Evolutionary conservation across 1,140 invertebrate species (phyloP), one percentile per base, ranked within the genome.

Genomic region (Drosophila bipectinata): DNA sequence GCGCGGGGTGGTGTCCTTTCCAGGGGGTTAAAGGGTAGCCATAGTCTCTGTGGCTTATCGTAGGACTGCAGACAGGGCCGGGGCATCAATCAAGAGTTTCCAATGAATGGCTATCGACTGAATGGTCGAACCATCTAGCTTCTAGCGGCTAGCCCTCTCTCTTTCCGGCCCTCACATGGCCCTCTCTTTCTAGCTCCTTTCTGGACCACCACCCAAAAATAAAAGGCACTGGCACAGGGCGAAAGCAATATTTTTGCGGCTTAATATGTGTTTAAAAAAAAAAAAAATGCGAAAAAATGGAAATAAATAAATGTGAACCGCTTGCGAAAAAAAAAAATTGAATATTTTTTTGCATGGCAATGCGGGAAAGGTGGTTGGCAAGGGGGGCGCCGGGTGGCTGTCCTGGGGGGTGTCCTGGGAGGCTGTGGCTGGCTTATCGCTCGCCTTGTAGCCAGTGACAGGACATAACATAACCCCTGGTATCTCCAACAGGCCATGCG

Each of bases 61-160:
- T 77, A 61, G 34, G 39, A 54, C 71, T 53, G 72, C 84, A 89
- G 84, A 89, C 84, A 84, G 74, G 79, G 64, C 73, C 73, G 62
- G 71, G 77, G 80, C 84, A 89, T 89, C 84, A 89, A 89, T 89
- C 84, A 89, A 89, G 79, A 66, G 67, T 89, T 89, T 89, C 84
- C 84, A 89, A 89, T 89, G 84, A 89, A 89, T 89, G 84, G 84
- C 84, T 84, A 89, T 89, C 84, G 84, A 84, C 66, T 75, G 79
- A 84, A 84, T 84, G 80, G 77, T 89, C 89, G 80, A 78, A 78
- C 69, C 69, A 69, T 76, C 79, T 83, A 66, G 79, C 76, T 88
- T 58, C 78, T 61, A 71, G 72, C 66, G 41, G 47, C 24, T 55
- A 41, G 32, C 37, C 58, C 47, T 34, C 39, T 18, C 37, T 21